Percentiles rank a stretch among this genome's conserved stretches.
Evolutionary conservation across 2,888 invertebrate species (phyloP).

Genomic region (Epinotia brunnichana): DNA sequence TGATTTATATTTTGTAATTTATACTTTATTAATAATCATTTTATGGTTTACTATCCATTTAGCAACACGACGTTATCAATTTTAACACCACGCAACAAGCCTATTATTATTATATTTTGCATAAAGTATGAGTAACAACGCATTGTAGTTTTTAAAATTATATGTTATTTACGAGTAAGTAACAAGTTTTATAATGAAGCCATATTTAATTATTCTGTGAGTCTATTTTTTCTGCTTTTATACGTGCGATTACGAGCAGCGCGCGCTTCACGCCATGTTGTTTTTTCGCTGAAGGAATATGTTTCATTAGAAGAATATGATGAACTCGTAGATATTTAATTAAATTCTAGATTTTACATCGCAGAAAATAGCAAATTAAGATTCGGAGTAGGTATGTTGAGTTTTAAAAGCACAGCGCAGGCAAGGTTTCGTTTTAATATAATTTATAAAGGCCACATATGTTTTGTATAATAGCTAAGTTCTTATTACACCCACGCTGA

Average conservation of each 20-base stretch:
- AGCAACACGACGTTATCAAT: no score
- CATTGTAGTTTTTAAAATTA: no score
- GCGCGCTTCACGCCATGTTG: background rate
- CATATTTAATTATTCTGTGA: slow-evolving; percentile 5
- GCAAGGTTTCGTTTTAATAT: no score
- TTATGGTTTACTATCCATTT: no score
- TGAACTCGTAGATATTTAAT: background rate
- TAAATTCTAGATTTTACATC: background rate
- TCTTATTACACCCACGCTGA: no score
- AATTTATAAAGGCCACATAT: no score
- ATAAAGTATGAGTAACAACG: no score
- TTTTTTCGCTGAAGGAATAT: background rate
- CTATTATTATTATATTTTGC: no score
- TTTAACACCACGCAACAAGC: no score
- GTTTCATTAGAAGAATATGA: background rate
- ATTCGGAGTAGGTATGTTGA: background rate
- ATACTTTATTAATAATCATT: no score
- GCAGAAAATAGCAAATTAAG: background rate
- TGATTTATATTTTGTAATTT: no score
- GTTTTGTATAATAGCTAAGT: no score
- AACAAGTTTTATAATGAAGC: slow-evolving; percentile 6
- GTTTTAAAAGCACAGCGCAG: background rate
- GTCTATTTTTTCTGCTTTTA: background rate
- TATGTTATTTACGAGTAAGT: background rate
- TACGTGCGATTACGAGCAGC: background rate